phyloP scores from a whole-genome alignment of 2,888 invertebrate genomes.

The Plusia festucae region DNA sequence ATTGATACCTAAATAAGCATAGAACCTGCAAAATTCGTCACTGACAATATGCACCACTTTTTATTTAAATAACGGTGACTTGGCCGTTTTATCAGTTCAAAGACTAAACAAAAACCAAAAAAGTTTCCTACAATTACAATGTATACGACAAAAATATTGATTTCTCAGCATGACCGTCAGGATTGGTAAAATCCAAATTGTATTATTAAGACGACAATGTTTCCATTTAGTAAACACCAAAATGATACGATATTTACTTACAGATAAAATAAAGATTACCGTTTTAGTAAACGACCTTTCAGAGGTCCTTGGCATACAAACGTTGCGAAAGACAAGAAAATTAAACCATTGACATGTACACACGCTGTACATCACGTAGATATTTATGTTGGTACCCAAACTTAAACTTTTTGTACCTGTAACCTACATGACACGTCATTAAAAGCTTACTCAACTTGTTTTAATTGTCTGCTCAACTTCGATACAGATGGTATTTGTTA shows the following conservation, averaged over 20 bases:
- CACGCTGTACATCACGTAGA: conserved; percentile 20
- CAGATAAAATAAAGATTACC: conserved; percentile 87
- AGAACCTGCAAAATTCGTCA: conserved; percentile 64
- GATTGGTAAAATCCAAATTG: conserved; percentile 42
- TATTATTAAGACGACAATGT: conserved; percentile 66
- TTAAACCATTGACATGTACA: conserved; percentile 70
- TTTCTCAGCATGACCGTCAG: conserved; percentile 5
- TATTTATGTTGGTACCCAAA: no score
- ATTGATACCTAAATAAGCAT: conserved; percentile 53
- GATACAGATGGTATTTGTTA: conserved; percentile 64
- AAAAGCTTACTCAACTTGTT: conserved; percentile 56
- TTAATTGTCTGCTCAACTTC: conserved; percentile 56
- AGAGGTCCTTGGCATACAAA: conserved; percentile 83
- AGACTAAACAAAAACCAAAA: conserved; percentile 52
- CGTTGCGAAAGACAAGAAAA: conserved; percentile 79
- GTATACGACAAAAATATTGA: conserved; percentile 21
- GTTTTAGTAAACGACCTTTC: conserved; percentile 85
- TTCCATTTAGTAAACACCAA: conserved; percentile 66
- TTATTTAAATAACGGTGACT: conserved; percentile 62
- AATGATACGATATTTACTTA: conserved; percentile 72
- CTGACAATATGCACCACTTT: conserved; percentile 63
- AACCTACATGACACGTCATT: conserved; percentile 55
- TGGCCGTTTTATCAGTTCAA: conserved; percentile 6
- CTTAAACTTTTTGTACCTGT: conserved; percentile 39
- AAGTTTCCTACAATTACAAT: conserved; percentile 15